A percentile compares a stretch with the other conserved stretches of the same genome.
These are phyloP conservation scores for Centropyge bicolor DNA, from an alignment of 2,797 vertebrate genomes.

Conservation along the genomic window DNA sequence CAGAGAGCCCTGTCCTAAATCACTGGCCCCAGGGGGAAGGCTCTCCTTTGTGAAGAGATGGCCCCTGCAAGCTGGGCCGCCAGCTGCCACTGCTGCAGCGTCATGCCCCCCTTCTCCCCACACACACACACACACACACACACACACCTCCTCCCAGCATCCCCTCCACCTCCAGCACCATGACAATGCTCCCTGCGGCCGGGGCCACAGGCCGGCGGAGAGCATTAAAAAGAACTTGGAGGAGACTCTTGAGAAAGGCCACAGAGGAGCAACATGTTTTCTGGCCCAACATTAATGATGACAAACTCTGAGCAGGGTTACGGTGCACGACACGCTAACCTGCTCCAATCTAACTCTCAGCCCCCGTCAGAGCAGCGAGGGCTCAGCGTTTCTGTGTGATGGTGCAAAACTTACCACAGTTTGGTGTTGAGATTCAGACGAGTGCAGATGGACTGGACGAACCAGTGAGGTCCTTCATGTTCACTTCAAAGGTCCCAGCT, in stretches of 20 bases:
- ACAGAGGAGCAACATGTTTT: constrained; percentile 66
- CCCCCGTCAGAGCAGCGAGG: not conserved
- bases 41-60: constrained; percentile 83
- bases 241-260: constrained; percentile 60
- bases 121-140: constrained; percentile 5
- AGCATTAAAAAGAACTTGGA: constrained; percentile 76
- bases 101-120: constrained; percentile 56
- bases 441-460: not conserved
- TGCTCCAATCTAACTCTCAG: not conserved
- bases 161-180: constrained; percentile 62
- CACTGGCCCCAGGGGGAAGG: constrained; percentile 84
- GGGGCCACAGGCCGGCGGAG: constrained; percentile 61
- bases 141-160: constrained; percentile 42
- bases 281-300: constrained; percentile 76
- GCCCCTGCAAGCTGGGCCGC: constrained; percentile 87
- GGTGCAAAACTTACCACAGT: not conserved
- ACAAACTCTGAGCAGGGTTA: constrained; percentile 66
- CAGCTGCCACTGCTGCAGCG: constrained; percentile 85
- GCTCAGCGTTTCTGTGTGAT: not conserved
- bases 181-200: constrained; percentile 71
- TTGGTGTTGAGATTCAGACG: not conserved
- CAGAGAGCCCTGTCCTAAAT: constrained; percentile 86
- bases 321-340: constrained; percentile 62
- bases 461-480: not conserved
- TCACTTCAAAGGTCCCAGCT: not conserved